phyloP scores from a whole-genome alignment of 2,797 vertebrate species.

The Melanotaenia parkinsoni region DNA sequence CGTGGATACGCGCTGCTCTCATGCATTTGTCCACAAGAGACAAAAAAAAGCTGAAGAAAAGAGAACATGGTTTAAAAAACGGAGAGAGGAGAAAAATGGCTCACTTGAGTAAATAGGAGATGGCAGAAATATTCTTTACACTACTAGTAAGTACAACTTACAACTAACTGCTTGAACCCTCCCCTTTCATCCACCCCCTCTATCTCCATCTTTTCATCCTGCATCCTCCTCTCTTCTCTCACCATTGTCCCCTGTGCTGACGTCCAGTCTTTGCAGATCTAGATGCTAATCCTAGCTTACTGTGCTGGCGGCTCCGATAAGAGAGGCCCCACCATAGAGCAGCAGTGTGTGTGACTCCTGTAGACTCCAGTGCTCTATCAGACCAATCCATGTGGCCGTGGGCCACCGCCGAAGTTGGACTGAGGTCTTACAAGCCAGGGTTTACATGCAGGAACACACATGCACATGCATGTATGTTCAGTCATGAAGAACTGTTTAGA shows the following conservation, averaged over 20 bases:
- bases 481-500: constrained; percentile 40
- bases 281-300: constrained; percentile 88
- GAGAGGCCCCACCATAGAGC: constrained; percentile 72
- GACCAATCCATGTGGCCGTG: constrained; percentile 78
- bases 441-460: constrained; percentile 70
- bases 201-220: constrained; percentile 66
- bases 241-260: constrained; percentile 72
- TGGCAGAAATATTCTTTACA: constrained; percentile 18
- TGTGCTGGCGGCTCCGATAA: constrained; percentile 83
- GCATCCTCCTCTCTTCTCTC: constrained; percentile 62
- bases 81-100: constrained; percentile 31
- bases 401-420: constrained; percentile 80
- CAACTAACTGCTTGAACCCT: constrained; percentile 49
- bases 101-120: constrained; percentile 23
- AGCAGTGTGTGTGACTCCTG: constrained; percentile 73
- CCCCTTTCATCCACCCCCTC: constrained; percentile 43
- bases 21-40: constrained; percentile 63
- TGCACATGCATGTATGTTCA: constrained; percentile 31
- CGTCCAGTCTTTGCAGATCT: constrained; percentile 83
- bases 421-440: constrained; percentile 66
- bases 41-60: constrained; percentile 50
- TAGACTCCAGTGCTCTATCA: constrained; percentile 76
- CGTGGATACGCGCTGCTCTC: constrained; percentile 56
- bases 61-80: constrained; percentile 24
- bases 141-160: constrained; percentile 55